phyloP scores from a whole-genome alignment of 1,140 invertebrate species.

The Eumaeus atala region DNA sequence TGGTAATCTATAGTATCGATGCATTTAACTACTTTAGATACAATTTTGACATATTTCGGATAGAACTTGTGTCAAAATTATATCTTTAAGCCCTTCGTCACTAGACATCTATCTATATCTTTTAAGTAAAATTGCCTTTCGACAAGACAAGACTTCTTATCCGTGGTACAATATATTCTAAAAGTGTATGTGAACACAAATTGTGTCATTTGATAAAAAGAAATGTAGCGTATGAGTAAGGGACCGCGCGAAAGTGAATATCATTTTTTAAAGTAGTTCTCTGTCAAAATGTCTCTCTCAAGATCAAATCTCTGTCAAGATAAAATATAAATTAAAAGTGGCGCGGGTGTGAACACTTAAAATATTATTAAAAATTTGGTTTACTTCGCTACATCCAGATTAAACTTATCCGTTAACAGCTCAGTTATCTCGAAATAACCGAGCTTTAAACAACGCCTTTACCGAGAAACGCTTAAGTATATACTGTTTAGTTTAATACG shows the following conservation, averaged over 20 bases:
- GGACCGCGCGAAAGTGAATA: background rate
- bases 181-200: background rate
- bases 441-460: constrained; percentile 33
- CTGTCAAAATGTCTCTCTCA: constrained; percentile 3
- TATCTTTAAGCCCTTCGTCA: no score
- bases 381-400: constrained; percentile 27
- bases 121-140: no score
- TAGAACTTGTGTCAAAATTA: no score
- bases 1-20: no score
- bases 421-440: constrained; percentile 47
- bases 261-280: background rate
- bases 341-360: constrained; percentile 14
- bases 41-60: no score
- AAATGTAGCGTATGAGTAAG: background rate
- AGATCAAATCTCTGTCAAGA: no score
- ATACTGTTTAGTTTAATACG: constrained; percentile 46
- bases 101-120: no score
- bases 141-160: no score
- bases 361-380: constrained; percentile 24
- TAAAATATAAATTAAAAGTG: constrained; percentile 6
- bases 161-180: no score
- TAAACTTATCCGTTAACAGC: constrained; percentile 37
- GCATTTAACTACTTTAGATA: no score
- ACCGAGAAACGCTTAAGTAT: constrained; percentile 50
- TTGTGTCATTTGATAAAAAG: constrained; percentile 6